Evolutionary conservation across 2,888 invertebrate genomes (phyloP).

Genomic region (Limnephilus marmoratus): DNA sequence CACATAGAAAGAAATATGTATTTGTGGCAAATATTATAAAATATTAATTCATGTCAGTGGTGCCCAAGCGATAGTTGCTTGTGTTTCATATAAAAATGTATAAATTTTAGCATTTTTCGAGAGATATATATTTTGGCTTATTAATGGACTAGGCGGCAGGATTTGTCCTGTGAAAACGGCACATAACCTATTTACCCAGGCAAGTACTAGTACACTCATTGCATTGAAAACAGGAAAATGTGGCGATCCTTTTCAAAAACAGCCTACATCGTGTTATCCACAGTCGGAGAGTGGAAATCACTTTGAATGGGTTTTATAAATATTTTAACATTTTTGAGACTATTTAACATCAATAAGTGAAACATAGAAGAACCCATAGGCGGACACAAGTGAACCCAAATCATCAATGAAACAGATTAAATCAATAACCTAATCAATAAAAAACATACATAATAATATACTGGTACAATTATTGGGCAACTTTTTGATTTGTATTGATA

Average conservation of each 20-base stretch:
- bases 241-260: neutral
- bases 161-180: neutral
- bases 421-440: neutral
- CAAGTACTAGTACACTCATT: neutral
- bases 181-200: neutral
- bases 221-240: neutral
- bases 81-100: conserved; percentile 20
- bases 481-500: too few relatives aligned
- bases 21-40: neutral
- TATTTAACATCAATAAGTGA: neutral
- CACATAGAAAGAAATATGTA: neutral
- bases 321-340: neutral
- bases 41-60: neutral
- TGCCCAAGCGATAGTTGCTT: neutral
- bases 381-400: neutral
- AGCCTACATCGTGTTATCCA: neutral
- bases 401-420: neutral
- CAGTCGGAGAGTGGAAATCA: neutral
- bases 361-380: neutral
- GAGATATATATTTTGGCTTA: conserved; percentile 21
- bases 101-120: conserved; percentile 18
- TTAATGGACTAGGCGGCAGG: conserved; percentile 14
- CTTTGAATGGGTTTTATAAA: neutral
- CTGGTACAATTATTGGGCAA: too few relatives aligned
- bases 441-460: neutral